Base-by-base conservation (phyloP, 2,888 invertebrate genomes). In the Drosophila ustulata region DNA sequence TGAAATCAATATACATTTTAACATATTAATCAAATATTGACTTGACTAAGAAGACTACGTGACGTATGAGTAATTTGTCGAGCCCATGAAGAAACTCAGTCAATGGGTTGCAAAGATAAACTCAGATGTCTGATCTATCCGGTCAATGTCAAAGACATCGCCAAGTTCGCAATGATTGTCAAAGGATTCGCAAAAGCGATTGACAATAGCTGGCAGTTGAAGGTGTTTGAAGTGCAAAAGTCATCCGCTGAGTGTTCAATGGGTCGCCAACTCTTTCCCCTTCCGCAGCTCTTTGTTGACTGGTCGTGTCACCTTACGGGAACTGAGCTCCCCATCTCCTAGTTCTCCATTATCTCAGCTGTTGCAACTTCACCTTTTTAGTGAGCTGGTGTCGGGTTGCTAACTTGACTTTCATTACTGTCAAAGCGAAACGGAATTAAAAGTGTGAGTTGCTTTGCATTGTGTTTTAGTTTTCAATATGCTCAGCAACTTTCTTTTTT, bases 301-400 rank as follows among this genome's bases (percentile, higher is more conserved):
- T 4, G 1, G 9, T 34, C 11, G 34, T 34, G 34, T 34, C 34
- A 9, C 11, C 34, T 73, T 43, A 64, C 46, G 63, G 18, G 1
- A 56, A 56, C 32, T 59, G 30, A 51, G 28, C 41, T 25, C 8
- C 46, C 34, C 49, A 23, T 9, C 53, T 37, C 32, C 43, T 13
- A 39, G 41, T 23, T 26, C 66, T 57, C 58, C 69, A 70, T 85
- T 82, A 82, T 78, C 84, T 67, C 53, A 45, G 62, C 26, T 76
- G 58, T 62, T 47, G 77, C 46, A 69, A 41, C 52, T 64, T 65
- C 51, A 34, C 18, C 25, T 58, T 37, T 65, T 64, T 46, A 53
- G 66, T 49, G 62, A 73, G 70, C 80, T 85, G 71, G 71, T 81
- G 66, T 82, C 82, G 75, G 71, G 76, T 88, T 88, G 69, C 76